These are phyloP conservation scores for Drosophila micromelanica DNA, from an alignment of 1,140 invertebrate genomes.

Conservation along the genomic window DNA sequence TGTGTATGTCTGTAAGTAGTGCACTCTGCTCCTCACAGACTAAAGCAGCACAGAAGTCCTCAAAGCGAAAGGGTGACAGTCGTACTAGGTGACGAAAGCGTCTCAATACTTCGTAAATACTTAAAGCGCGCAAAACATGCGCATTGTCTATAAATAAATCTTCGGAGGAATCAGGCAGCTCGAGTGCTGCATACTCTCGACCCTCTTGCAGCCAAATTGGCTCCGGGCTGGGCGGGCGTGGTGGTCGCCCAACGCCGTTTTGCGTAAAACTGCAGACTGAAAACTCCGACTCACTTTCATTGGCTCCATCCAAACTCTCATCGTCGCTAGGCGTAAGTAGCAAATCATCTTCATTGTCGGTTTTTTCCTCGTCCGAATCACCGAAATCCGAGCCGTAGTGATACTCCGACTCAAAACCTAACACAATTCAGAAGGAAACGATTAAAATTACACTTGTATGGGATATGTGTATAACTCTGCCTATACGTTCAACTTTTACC, in stretches of 20 bases:
- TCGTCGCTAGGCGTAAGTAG: constrained; percentile 88
- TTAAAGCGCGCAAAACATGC: constrained; percentile 91
- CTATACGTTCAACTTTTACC: constrained; percentile 43
- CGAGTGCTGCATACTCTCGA: constrained; percentile 90
- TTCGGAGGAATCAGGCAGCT: constrained; percentile 94
- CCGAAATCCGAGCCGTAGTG: constrained; percentile 96
- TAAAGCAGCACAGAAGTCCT: constrained; percentile 97
- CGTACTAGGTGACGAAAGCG: constrained; percentile 95
- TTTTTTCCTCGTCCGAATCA: constrained; percentile 91
- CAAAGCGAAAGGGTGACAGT: constrained; percentile 96
- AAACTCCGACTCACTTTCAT: constrained; percentile 92
- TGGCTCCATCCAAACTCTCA: constrained; percentile 88
- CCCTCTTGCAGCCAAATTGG: constrained; percentile 93
- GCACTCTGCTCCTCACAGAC: constrained; percentile 95
- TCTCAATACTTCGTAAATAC: constrained; percentile 96
- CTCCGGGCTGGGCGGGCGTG: constrained; percentile 92
- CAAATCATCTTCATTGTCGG: constrained; percentile 89
- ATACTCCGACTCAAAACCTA: constrained; percentile 94
- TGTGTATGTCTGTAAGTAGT: constrained; percentile 95
- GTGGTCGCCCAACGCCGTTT: constrained; percentile 84
- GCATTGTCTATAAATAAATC: constrained; percentile 93
- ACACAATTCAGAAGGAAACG: constrained; percentile 43
- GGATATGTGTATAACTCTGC: constrained; percentile 1
- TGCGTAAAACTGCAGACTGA: constrained; percentile 91
- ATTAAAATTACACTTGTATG: constrained; percentile 3